Percentiles rank a stretch among this genome's conserved stretches.
phyloP scores from a whole-genome alignment of 2,888 invertebrate genomes.

The Pasiphila rectangulata region DNA sequence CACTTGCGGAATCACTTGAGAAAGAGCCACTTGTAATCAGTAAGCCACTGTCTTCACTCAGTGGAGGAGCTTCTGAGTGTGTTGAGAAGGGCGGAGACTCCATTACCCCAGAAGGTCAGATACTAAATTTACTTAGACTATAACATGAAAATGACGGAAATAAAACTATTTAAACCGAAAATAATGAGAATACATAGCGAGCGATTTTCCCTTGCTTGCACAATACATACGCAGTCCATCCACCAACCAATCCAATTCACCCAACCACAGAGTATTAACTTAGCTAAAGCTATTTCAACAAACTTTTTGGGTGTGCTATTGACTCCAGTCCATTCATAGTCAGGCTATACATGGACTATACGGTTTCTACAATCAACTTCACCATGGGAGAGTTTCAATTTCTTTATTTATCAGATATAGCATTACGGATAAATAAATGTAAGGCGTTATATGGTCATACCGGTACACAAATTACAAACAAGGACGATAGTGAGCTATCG shows the following conservation, averaged over 20 bases:
- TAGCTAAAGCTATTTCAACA: background rate
- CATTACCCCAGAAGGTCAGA: slow-evolving; percentile 71
- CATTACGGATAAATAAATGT: too few species aligned
- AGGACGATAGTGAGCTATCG: too few species aligned
- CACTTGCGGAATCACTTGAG: slow-evolving; percentile 87
- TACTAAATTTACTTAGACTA: slow-evolving; percentile 3
- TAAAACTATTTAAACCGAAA: slow-evolving; percentile 8
- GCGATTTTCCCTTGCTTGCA: background rate
- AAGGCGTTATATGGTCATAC: too few species aligned
- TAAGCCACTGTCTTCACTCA: slow-evolving; percentile 89
- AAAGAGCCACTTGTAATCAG: slow-evolving; percentile 87
- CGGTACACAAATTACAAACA: too few species aligned
- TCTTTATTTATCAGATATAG: too few species aligned
- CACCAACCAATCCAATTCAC: background rate
- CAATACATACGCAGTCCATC: background rate
- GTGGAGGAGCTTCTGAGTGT: slow-evolving; percentile 86
- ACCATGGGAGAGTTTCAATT: too few species aligned
- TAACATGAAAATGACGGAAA: slow-evolving; percentile 15
- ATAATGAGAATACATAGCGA: slow-evolving; percentile 14
- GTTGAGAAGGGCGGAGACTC: slow-evolving; percentile 89
- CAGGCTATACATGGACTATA: too few species aligned
- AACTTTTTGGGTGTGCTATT: background rate
- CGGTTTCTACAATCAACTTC: too few species aligned
- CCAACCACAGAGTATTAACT: background rate
- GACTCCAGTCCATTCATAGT: too few species aligned